phyloP scores from a whole-genome alignment of 2,113 vertebrate genomes.

The Petroica traversi region DNA sequence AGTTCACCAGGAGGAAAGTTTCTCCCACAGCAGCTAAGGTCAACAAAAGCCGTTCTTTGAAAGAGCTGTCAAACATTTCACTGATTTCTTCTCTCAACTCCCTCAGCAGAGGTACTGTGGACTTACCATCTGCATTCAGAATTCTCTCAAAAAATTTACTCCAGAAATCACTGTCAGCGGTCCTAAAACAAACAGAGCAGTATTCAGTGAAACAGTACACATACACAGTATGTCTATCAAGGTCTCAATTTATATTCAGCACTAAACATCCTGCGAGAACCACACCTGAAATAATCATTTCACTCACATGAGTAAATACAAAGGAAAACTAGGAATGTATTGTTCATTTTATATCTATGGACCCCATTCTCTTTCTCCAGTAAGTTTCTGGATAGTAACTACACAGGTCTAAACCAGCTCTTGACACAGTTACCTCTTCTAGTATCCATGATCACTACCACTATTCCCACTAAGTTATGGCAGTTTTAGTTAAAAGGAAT shows the following conservation, averaged over 20 bases:
- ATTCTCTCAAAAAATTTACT: slow-evolving; percentile 75
- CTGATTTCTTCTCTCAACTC: slow-evolving; percentile 70
- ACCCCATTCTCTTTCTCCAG: not conserved
- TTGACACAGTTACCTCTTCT: not conserved
- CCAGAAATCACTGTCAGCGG: slow-evolving; percentile 69
- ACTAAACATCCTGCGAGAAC: not conserved
- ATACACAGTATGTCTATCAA: not conserved
- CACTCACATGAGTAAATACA: not conserved
- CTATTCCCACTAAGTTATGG: not conserved
- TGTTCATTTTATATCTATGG: not conserved
- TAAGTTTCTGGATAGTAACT: not conserved
- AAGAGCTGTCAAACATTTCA: slow-evolving; percentile 64
- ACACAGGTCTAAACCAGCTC: not conserved
- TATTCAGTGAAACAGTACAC: not conserved
- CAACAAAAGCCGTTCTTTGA: slow-evolving; percentile 65
- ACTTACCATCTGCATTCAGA: slow-evolving; percentile 73
- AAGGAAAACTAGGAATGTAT: not conserved
- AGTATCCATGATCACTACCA: not conserved
- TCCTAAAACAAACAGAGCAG: slow-evolving; percentile 64
- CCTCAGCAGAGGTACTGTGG: slow-evolving; percentile 70
- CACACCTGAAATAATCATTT: not conserved
- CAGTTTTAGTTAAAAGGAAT: not conserved
- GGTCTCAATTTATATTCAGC: not conserved
- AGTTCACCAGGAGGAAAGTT: slow-evolving; percentile 23
- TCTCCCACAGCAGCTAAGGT: slow-evolving; percentile 68